Conservation (phyloP, 2,888 invertebrate species). For the Endotricha flammealis region DNA sequence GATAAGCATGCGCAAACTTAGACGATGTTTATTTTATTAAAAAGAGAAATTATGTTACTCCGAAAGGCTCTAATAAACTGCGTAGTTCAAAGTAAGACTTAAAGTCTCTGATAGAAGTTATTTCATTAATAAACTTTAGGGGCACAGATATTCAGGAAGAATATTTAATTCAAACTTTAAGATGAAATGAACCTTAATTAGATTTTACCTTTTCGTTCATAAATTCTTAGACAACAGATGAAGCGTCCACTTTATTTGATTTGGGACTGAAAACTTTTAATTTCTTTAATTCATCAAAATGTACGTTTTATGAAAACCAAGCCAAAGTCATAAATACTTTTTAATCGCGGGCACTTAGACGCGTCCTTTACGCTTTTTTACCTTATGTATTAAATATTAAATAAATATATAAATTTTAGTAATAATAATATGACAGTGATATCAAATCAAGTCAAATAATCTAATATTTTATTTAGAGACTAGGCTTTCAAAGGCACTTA, state of each 20-base stretch:
- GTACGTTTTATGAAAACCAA: too few species aligned
- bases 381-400: too few species aligned
- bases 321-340: too few species aligned
- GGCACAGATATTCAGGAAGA: background rate
- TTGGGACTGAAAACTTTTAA: too few species aligned
- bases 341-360: too few species aligned
- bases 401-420: too few species aligned
- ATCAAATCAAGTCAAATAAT: too few species aligned
- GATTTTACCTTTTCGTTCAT: background rate
- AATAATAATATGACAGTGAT: too few species aligned
- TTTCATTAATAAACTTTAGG: conserved; percentile 5
- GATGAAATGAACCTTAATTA: conserved; percentile 6
- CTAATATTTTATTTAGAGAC: too few species aligned
- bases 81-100: conserved; percentile 5
- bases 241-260: background rate
- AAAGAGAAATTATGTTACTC: background rate
- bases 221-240: background rate
- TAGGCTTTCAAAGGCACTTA: too few species aligned
- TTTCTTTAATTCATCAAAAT: too few species aligned
- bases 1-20: background rate
- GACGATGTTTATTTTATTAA: conserved; percentile 6
- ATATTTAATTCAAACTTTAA: conserved; percentile 5
- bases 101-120: conserved; percentile 3
- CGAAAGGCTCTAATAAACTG: background rate
- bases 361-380: too few species aligned